Conservation (phyloP, 2,113 vertebrate genomes). For the Pandion haliaetus region DNA sequence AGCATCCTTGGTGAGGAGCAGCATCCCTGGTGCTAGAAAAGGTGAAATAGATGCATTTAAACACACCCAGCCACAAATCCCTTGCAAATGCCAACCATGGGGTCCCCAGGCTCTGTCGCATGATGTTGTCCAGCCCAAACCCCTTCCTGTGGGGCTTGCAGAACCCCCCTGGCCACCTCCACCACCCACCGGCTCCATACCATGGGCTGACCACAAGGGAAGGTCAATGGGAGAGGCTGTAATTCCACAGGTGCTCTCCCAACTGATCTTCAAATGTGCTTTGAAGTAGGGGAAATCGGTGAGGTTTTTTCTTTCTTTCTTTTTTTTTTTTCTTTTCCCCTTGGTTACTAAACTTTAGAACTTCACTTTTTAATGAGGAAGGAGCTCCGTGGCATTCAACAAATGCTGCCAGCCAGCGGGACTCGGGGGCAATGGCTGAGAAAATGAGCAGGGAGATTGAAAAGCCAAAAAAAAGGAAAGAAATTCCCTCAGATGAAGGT, state of each 20-base stretch:
- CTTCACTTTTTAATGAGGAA: neutral
- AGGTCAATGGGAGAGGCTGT: neutral
- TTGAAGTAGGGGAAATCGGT: neutral
- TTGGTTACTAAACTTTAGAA: neutral
- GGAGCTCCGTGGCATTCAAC: neutral
- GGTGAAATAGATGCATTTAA: neutral
- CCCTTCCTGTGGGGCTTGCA: neutral
- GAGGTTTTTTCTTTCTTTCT: neutral
- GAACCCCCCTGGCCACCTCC: too few relatives aligned
- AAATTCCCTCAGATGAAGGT: neutral
- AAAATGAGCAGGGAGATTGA: neutral
- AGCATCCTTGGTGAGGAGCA: neutral
- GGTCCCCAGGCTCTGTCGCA: fast-evolving
- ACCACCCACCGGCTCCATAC: fast-evolving
- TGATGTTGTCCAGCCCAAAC: neutral
- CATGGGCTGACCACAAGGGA: neutral
- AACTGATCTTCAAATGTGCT: neutral
- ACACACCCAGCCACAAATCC: too few relatives aligned
- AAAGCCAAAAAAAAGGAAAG: neutral
- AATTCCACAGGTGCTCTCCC: neutral
- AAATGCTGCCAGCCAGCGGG: fast-evolving
- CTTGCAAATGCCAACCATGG: neutral
- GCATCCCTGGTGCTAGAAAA: neutral
- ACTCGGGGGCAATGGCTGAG: neutral
- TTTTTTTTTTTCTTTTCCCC: neutral